A percentile compares a stretch with the other conserved stretches of the same genome.
Conservation (phyloP, 1,140 invertebrate genomes). For the Plutomurus gul region DNA sequence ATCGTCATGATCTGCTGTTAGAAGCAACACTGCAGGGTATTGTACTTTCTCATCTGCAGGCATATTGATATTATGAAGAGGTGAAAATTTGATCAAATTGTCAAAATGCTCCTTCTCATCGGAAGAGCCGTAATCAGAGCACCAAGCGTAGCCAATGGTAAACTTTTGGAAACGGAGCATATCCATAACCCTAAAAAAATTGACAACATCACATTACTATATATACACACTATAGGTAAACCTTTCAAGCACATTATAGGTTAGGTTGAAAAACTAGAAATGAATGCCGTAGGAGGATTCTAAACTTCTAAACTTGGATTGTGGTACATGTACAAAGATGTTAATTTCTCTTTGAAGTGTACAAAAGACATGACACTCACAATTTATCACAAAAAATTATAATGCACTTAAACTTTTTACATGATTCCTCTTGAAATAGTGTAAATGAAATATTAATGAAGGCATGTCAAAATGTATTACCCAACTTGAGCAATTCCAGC, state of each 20-base stretch:
- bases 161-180: constrained; percentile 98
- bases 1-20: constrained; percentile 95
- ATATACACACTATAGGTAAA: background rate
- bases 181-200: constrained; percentile 86
- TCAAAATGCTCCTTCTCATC: constrained; percentile 87
- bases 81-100: constrained; percentile 89
- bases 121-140: constrained; percentile 90
- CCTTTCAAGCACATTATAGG: no score
- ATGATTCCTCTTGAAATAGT: no score
- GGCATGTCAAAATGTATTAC: constrained; percentile 65
- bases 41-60: constrained; percentile 65
- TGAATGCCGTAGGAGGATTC: no score
- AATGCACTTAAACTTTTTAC: background rate
- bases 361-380: no score
- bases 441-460: no score
- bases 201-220: no score
- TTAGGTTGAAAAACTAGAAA: no score
- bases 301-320: no score
- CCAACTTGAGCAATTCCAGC: constrained; percentile 89
- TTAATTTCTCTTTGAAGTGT: no score
- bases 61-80: constrained; percentile 85
- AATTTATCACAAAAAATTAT: constrained; percentile 2
- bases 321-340: no score
- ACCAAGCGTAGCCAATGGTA: constrained; percentile 95
- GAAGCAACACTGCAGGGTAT: constrained; percentile 87